These are phyloP conservation scores for Tolypeutes matacus DNA, from an alignment of 2,797 vertebrate species.

Conservation along the genomic window DNA sequence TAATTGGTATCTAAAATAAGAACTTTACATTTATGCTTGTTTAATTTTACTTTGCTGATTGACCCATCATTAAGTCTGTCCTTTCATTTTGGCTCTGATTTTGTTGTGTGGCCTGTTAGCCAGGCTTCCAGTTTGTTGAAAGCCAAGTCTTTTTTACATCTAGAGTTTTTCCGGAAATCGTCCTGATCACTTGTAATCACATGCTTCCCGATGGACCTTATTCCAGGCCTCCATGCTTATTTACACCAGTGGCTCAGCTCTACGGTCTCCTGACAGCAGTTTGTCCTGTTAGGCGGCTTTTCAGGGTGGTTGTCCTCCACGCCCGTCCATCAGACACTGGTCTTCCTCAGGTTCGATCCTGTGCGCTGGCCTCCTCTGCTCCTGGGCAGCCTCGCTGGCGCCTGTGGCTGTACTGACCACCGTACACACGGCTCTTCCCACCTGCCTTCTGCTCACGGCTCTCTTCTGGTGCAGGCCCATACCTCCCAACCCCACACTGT, in stretches of 20 bases:
- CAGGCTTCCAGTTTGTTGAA: background rate
- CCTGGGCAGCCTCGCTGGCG: background rate
- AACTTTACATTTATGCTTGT: background rate
- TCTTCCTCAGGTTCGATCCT: background rate
- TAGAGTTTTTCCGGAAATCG: background rate
- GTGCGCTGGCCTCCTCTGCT: background rate
- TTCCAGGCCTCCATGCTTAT: background rate
- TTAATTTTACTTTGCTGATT: background rate
- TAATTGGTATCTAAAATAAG: background rate
- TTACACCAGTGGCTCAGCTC: background rate
- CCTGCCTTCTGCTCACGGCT: background rate
- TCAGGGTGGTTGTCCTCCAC: background rate
- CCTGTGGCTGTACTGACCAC: background rate
- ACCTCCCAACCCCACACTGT: background rate
- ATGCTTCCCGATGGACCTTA: background rate
- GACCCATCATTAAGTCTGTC: background rate
- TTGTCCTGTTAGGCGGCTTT: background rate
- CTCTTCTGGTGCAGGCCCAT: background rate
- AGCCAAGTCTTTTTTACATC: background rate
- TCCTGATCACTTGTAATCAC: background rate
- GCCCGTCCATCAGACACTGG: background rate
- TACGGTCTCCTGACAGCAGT: background rate
- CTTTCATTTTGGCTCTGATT: slow-evolving; percentile 18
- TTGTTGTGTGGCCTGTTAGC: background rate
- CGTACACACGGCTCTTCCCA: background rate